Conservation (phyloP, 2,113 vertebrate species). For the Siphamia tubifer region DNA sequence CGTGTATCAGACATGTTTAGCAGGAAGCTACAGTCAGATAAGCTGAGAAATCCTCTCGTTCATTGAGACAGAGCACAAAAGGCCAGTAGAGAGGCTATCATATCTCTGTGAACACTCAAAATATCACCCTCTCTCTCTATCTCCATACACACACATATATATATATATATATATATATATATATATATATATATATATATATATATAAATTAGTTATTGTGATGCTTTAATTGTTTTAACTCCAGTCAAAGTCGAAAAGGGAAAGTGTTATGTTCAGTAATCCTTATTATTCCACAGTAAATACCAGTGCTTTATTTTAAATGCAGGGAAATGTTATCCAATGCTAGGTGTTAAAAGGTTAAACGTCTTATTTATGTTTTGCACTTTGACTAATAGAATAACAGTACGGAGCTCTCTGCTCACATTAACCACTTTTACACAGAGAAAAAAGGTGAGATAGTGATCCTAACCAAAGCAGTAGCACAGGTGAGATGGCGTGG, state of each 20-base stretch:
- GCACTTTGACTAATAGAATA: conserved; percentile 9
- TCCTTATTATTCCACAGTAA: conserved; percentile 24
- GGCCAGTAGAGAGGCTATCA: conserved; percentile 2
- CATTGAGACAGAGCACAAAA: conserved; percentile 25
- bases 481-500: too few relatives aligned
- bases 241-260: conserved; percentile 10
- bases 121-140: conserved; percentile 21
- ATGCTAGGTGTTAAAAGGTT: conserved; percentile 25
- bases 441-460: too few relatives aligned
- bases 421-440: too few relatives aligned
- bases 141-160: too few relatives aligned
- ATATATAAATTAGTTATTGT: too few relatives aligned
- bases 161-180: too few relatives aligned
- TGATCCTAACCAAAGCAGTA: too few relatives aligned
- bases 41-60: conserved; percentile 46
- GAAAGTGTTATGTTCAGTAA: conserved; percentile 9
- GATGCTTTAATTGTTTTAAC: conserved; percentile 45
- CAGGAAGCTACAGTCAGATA: conserved; percentile 51
- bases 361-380: conserved; percentile 28
- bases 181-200: too few relatives aligned
- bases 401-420: not conserved
- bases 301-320: conserved; percentile 22
- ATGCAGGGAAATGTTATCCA: conserved; percentile 4
- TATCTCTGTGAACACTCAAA: conserved; percentile 26
- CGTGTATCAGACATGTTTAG: conserved; percentile 51